Percentiles rank a stretch among this genome's conserved stretches.
Conservation (phyloP, 2,113 vertebrate genomes). For the Collichthys lucidus region DNA sequence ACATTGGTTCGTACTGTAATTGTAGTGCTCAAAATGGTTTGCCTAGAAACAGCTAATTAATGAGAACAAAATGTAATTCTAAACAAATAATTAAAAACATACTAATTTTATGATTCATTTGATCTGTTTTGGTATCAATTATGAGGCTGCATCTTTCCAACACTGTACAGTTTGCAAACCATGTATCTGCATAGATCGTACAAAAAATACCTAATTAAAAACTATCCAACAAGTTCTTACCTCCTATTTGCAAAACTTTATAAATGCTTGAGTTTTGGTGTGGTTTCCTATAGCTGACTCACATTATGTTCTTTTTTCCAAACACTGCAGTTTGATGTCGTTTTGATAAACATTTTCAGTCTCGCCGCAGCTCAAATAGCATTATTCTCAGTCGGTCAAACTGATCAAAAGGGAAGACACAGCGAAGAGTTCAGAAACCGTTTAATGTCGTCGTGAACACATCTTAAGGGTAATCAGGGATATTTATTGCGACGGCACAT, state of each 20-base stretch:
- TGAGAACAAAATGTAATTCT: not conserved
- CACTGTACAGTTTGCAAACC: not conserved
- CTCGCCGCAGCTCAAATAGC: conserved; percentile 6
- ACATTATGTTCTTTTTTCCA: conserved; percentile 15
- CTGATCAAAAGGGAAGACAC: conserved; percentile 40
- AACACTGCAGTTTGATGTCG: conserved; percentile 24
- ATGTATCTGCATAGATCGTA: not conserved
- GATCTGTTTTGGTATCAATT: not conserved
- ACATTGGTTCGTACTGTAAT: not conserved
- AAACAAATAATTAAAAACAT: not conserved
- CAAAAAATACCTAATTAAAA: not conserved
- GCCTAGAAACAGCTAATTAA: not conserved
- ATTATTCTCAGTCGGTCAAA: conserved; percentile 36
- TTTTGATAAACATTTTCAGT: conserved; percentile 10
- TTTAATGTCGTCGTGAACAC: conserved; percentile 4
- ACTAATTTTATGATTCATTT: not conserved
- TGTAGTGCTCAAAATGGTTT: not conserved
- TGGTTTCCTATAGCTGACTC: not conserved
- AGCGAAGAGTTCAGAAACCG: conserved; percentile 22
- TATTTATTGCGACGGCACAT: conserved; percentile 30
- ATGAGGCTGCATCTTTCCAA: not conserved
- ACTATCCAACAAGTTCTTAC: not conserved
- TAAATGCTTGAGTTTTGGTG: not conserved
- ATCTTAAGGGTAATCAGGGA: conserved; percentile 21
- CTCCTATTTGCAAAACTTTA: not conserved